Conservation (phyloP, 1,140 invertebrate species). For the Brevipalpus yothersi region DNA sequence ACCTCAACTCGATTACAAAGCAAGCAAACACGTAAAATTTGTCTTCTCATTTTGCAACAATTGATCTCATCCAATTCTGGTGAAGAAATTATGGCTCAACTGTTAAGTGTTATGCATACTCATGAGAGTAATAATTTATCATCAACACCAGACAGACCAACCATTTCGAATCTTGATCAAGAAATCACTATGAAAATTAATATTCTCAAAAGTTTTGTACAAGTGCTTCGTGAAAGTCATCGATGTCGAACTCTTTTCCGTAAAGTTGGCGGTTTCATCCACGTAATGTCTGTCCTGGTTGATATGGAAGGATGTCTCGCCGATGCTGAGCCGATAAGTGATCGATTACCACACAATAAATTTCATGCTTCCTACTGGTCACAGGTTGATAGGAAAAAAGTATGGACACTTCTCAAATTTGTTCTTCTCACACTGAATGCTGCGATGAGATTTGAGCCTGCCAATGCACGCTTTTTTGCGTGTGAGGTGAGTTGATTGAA, state of each 20-base stretch:
- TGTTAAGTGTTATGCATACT: conserved; percentile 70
- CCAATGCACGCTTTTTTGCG: conserved; percentile 94
- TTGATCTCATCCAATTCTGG: conserved; percentile 66
- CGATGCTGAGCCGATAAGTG: not conserved
- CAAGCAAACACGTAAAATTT: conserved; percentile 7
- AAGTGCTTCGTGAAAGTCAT: conserved; percentile 76
- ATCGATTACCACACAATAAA: not conserved
- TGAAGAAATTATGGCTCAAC: conserved; percentile 79
- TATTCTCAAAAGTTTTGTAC: conserved; percentile 37
- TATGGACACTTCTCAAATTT: conserved; percentile 40
- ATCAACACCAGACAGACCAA: not conserved
- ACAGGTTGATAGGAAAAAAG: conserved; percentile 12
- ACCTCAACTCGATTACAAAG: not conserved
- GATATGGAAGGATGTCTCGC: conserved; percentile 61
- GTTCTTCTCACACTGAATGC: conserved; percentile 87
- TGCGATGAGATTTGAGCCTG: conserved; percentile 94
- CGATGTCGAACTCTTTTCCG: conserved; percentile 83
- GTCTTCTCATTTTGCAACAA: conserved; percentile 34
- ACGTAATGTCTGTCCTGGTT: conserved; percentile 81
- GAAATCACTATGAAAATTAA: conserved; percentile 3
- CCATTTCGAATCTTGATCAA: not conserved
- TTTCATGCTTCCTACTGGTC: not conserved
- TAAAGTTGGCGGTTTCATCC: conserved; percentile 91
- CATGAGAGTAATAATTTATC: conserved; percentile 27
- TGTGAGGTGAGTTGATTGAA: conserved; percentile 40